Base-by-base conservation (phyloP, 2,113 vertebrate genomes). In the Oreochromis aureus region DNA sequence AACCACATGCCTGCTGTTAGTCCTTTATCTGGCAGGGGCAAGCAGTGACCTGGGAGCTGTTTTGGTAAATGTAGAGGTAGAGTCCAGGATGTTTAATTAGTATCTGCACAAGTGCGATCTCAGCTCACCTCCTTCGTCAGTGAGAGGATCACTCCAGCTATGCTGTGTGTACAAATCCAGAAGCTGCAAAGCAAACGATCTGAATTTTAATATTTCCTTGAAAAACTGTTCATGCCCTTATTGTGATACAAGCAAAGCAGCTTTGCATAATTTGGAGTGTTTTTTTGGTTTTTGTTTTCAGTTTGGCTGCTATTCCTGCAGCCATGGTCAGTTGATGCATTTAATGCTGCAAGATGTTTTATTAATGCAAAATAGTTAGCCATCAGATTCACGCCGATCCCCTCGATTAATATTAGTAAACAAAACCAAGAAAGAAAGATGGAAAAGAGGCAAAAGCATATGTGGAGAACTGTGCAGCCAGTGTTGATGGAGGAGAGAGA, bases 51-150 rank as follows among this genome's bases (percentile, higher is more conserved):
- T 8, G 27, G 71, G 27, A 34, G 46, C 73, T n/a, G 46, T 53
- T 51, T 51, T 51, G 44, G 10, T 0, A 13, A 78, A 51, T 19
- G 16, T 19, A 18, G 15, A 51, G 10, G 24, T 78, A 19, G 30
- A 78, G 27, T 51, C 3, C 6, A 51, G 44, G 71, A 32, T 51
- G 10, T 76, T 76, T 32, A 3, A 2, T 76, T 48, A 30, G 44
- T 48, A 76, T 48, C 71, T 76, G 10, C 0, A 66, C 34, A 22
- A 66, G 10, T 0, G 13, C 4, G 0, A 13, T 41, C 63, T 2
- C 36, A 9, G 63, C 41, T 46, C 41, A 27, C 5, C 3, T 18
- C 39, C 41, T 46, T 10, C 22, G 10, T 27, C 22, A 73, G 7
- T 19, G 71, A 78, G 10, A 78, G 24, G 44, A 78, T 78, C 24